Evolutionary conservation across 23 tunicate species (phyloP).

Genomic region (Ascidia mentula): DNA sequence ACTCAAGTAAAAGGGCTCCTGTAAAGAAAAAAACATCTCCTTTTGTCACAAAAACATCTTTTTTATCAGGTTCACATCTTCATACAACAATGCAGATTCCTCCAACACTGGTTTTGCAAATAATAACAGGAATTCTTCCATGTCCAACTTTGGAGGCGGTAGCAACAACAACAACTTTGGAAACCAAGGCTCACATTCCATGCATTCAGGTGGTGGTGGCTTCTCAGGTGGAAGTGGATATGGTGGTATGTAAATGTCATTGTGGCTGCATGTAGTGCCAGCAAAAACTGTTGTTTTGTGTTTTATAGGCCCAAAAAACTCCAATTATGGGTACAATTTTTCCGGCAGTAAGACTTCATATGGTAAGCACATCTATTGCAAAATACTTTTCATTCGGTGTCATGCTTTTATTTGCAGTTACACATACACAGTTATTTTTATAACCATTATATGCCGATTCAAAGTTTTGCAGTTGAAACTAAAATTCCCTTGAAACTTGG

Average conservation of each 20-base stretch:
- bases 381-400: no score
- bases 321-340: neutral
- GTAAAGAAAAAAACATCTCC: no score
- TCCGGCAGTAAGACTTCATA: neutral
- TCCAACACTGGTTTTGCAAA: neutral
- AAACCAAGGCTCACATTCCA: neutral
- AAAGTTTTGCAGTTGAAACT: no score
- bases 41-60: slow-evolving; percentile 20
- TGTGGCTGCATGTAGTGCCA: no score
- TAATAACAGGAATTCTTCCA: neutral
- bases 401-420: no score
- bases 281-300: neutral
- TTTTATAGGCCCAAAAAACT: neutral
- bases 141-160: neutral
- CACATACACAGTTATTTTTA: no score
- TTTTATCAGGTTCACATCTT: neutral
- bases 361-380: no score
- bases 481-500: no score
- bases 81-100: neutral
- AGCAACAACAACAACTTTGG: neutral
- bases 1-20: no score
- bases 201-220: neutral
- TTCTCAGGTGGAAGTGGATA: neutral
- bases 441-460: no score
- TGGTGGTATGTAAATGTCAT: neutral